Evolutionary conservation across 2,113 vertebrate genomes (phyloP), one percentile per base, ranked within the genome.

Genomic region (Mustelus asterias): DNA sequence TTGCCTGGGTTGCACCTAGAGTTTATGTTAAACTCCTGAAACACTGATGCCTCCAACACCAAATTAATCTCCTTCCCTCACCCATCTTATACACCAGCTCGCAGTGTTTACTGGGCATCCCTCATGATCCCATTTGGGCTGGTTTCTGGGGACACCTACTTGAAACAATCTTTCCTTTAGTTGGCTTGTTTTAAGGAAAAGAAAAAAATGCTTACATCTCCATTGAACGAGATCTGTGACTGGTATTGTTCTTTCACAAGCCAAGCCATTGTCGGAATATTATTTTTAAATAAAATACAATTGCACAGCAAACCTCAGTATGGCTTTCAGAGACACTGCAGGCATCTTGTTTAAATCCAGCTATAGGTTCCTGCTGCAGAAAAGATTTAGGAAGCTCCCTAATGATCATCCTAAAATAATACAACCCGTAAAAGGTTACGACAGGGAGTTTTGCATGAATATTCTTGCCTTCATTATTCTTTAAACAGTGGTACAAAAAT

Each of bases 401-500:
- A 72, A 95, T 54, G 94, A 95, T 70, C 41, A 48, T 76, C 94
- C 67, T 72, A 95, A 95, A 72, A 95, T 95, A 95, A 95, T 95
- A 65, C n/a, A 95, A 41, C 67, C 69, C 94, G 70, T 95, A 70
- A 95, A 95, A 95, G 60, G 89, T 93, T 93, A 93, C 94, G 29
- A 72, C 10, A 54, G 94, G 65, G 69, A 95, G 67, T 95, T 44
- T 95, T 95, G 37, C 41, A 95, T 95, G 67, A 95, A 95, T 95
- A 95, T 95, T 95, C 67, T 72, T 72, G 94, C 69, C 67, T 95
- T 95, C 67, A 95, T 95, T 95, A 95, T 72, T 95, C 94, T 95
- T 95, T 95, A 29, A 95, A 72, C 69, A 72, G 94, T 76, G 44
- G 67, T 72, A 48, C 41, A 72, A 72, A 95, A 95, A 72, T 95